These are phyloP conservation scores for Netelia virgata DNA, from an alignment of 2,888 invertebrate genomes.

Conservation along the genomic window DNA sequence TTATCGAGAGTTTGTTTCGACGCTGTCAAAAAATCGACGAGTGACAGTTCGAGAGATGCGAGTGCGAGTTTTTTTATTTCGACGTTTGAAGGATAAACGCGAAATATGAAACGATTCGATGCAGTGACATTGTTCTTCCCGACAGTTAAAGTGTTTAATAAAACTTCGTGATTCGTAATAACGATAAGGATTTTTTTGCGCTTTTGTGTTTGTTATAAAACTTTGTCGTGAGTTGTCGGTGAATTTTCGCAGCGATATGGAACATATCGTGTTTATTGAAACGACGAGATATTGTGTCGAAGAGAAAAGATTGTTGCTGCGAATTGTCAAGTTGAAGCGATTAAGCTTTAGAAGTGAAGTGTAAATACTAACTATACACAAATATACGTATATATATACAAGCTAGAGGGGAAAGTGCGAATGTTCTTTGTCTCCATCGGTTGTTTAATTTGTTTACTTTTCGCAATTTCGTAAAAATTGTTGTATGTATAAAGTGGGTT, in stretches of 20 bases:
- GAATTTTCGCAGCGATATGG: constrained; percentile 7
- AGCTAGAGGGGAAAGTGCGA: constrained; percentile 15
- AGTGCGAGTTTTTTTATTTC: constrained; percentile 12
- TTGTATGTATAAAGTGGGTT: background rate
- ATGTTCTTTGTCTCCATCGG: background rate
- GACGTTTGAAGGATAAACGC: constrained; percentile 6
- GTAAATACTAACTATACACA: background rate
- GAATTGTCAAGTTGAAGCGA: background rate
- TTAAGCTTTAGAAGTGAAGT: background rate
- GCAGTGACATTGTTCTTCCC: too few relatives aligned
- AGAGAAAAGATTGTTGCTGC: background rate
- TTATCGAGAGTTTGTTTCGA: background rate
- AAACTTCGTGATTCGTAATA: background rate
- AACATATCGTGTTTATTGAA: constrained; percentile 4
- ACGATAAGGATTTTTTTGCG: background rate
- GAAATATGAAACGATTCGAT: too few relatives aligned
- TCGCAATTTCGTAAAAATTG: constrained; percentile 5
- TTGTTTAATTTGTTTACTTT: background rate
- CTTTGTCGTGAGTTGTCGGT: constrained; percentile 17
- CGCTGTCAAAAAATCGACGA: constrained; percentile 5
- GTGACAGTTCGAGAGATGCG: constrained; percentile 42
- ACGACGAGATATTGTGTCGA: background rate
- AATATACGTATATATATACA: background rate
- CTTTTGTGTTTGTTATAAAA: too few relatives aligned
- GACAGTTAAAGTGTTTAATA: background rate